phyloP scores from a whole-genome alignment of 2,888 invertebrate species.

The Tiliacea aurago region DNA sequence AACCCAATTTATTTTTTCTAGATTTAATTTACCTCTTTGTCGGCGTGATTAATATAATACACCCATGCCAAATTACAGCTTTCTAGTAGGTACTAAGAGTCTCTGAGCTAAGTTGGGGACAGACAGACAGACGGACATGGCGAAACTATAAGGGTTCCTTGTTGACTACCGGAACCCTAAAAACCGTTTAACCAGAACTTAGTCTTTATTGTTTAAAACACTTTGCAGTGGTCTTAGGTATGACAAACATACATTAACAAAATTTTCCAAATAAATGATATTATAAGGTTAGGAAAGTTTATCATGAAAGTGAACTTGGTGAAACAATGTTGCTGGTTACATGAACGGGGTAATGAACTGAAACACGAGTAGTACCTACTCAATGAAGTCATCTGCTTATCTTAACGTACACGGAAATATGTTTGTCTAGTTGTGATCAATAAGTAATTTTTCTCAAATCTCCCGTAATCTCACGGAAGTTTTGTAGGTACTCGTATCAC shows the following conservation, averaged over 20 bases:
- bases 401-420: background rate
- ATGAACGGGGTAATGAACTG: conserved; percentile 33
- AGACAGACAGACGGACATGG: no score
- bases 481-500: background rate
- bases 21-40: no score
- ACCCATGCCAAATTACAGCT: no score
- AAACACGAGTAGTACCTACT: conserved; percentile 33
- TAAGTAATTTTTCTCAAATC: background rate
- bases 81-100: no score
- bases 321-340: conserved; percentile 43
- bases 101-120: no score
- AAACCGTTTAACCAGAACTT: no score
- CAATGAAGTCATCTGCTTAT: background rate
- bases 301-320: background rate
- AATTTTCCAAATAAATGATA: background rate
- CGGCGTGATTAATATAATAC: no score
- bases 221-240: background rate
- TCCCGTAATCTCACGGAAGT: no score
- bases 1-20: no score
- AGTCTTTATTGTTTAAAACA: no score
- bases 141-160: no score
- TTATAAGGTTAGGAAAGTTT: conserved; percentile 33
- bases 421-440: background rate
- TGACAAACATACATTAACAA: background rate
- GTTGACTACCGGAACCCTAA: no score